Evolutionary conservation across 2,888 invertebrate genomes (phyloP), one percentile per base, ranked within the genome.

Genomic region (Cerastoderma edule): DNA sequence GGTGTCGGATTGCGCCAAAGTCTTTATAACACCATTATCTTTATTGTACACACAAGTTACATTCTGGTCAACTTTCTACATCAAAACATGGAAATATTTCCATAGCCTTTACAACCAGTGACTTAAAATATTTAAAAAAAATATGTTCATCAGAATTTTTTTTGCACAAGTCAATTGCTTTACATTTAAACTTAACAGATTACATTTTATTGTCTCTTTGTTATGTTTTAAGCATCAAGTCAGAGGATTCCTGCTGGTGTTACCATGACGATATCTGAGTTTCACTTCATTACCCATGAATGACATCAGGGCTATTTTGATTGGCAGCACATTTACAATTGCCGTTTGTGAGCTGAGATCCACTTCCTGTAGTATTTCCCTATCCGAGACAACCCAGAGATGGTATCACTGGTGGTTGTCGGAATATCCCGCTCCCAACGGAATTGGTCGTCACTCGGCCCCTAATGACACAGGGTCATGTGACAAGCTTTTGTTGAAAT

Each of bases 291-390:
- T 57, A 57, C 57, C 57, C 33, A 28, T 32, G 30, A n/a, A 32
- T 57, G 57, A 57, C 57, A 57, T 32, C 19, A 32, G n/a, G 57
- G 57, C 28, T 56, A 16, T 57, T 57, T 57, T 57, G 57, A 57
- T 57, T 57, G 57, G 57, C 57, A 57, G 57, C 33, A 57, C 57
- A 57, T 57, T 30, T 32, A 57, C 32, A 28, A 57, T 19, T 22
- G 16, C 19, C 10, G 33, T 57, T 57, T 33, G n/a, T 6, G 57
- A 57, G 33, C 33, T 57, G 33, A 57, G 30, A 33, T n/a, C 33
- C 30, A 57, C 33, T 57, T 57, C 57, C 57, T 57, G 57, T 57
- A 32, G 19, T 32, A 22, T 30, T 57, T 57, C 33, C 16, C 32
- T 16, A 33, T 16, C 19, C 24, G n/a, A 6, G 57, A 32, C 32